These are phyloP conservation scores for Thalpophila matura DNA, from an alignment of 2,888 invertebrate genomes.

Conservation along the genomic window DNA sequence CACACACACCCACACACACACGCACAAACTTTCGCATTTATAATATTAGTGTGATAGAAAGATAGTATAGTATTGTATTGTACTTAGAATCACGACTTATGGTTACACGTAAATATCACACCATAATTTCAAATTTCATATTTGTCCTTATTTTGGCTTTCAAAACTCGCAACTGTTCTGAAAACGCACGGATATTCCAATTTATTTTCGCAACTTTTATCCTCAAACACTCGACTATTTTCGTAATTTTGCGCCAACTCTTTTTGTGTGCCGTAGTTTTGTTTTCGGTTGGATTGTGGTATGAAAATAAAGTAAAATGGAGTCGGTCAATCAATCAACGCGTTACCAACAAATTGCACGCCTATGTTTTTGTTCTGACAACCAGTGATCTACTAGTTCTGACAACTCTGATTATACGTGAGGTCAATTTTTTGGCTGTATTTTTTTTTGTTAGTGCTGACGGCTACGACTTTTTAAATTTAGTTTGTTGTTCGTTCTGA, in stretches of 20 bases:
- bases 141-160: conserved; percentile 2
- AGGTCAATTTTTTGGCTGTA: background rate
- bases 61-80: too few relatives aligned
- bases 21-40: too few relatives aligned
- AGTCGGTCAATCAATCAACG: conserved; percentile 51
- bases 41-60: too few relatives aligned
- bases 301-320: conserved; percentile 50
- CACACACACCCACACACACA: too few relatives aligned
- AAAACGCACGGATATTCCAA: conserved; percentile 30
- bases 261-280: conserved; percentile 40
- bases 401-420: conserved; percentile 7
- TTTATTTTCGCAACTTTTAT: conserved; percentile 41
- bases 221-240: conserved; percentile 21
- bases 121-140: conserved; percentile 5
- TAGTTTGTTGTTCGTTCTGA: background rate
- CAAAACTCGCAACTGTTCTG: conserved; percentile 16
- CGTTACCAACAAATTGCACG: conserved; percentile 49
- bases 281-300: conserved; percentile 38
- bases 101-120: too few relatives aligned
- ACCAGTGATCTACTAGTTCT: conserved; percentile 19
- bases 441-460: conserved; percentile 3
- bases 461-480: background rate
- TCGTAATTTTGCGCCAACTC: conserved; percentile 45
- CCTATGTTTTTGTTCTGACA: conserved; percentile 35
- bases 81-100: too few relatives aligned